Evolutionary conservation across 2,888 invertebrate genomes (phyloP).

Genomic region (Drosophila monieri): DNA sequence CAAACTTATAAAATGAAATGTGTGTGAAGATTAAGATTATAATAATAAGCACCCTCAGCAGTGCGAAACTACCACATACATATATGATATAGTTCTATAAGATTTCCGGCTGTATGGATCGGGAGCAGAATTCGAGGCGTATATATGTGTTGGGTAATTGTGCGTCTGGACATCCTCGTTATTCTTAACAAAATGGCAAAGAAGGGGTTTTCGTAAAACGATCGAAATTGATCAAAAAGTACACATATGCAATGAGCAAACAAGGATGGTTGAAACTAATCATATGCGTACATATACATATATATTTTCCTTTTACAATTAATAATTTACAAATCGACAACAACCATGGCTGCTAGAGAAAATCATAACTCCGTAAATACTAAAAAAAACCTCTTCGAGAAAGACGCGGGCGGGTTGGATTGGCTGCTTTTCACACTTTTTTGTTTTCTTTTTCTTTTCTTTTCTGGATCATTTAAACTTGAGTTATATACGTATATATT

Average conservation of each 20-base stretch:
- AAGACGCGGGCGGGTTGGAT: constrained; percentile 48
- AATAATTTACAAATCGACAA: constrained; percentile 64
- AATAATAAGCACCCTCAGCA: constrained; percentile 56
- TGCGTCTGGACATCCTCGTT: constrained; percentile 49
- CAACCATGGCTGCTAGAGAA: constrained; percentile 63
- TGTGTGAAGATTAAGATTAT: constrained; percentile 39
- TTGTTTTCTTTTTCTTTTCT: neutral
- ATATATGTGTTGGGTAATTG: constrained; percentile 23
- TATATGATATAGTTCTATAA: constrained; percentile 8
- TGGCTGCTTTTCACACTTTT: constrained; percentile 25
- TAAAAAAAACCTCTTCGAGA: constrained; percentile 39
- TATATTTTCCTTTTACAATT: constrained; percentile 54
- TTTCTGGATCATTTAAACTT: constrained; percentile 42
- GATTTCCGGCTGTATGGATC: neutral
- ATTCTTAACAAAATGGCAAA: constrained; percentile 46
- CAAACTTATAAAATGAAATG: constrained; percentile 46
- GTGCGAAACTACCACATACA: constrained; percentile 34
- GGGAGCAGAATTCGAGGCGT: constrained; percentile 3
- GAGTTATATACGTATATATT: constrained; percentile 60
- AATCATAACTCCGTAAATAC: constrained; percentile 44
- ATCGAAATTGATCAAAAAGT: constrained; percentile 1
- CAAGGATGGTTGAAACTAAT: constrained; percentile 31
- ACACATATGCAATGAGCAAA: constrained; percentile 39
- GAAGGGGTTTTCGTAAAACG: neutral
- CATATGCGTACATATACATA: constrained; percentile 47